These are phyloP conservation scores for Oreochromis aureus DNA, from an alignment of 2,113 vertebrate genomes.

Conservation along the genomic window DNA sequence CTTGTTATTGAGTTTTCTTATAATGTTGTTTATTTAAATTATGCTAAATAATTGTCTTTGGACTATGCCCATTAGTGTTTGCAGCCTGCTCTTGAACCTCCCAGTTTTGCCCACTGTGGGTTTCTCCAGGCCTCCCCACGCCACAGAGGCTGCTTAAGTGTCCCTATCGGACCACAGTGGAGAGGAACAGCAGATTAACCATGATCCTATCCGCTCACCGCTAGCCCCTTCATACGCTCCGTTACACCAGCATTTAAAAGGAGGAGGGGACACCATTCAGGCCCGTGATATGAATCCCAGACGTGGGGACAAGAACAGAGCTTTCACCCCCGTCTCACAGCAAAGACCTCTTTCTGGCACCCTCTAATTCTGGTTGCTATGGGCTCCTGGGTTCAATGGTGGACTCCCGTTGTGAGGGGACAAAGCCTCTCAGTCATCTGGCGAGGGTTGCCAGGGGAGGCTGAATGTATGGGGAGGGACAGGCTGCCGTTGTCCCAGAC, in stretches of 20 bases:
- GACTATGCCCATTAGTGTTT: not conserved
- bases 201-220: conserved; percentile 77
- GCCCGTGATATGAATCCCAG: conserved; percentile 68
- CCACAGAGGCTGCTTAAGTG: conserved; percentile 82
- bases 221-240: conserved; percentile 69
- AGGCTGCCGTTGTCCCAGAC: conserved; percentile 64
- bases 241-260: conserved; percentile 68
- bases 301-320: conserved; percentile 68
- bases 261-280: conserved; percentile 67
- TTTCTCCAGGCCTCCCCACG: conserved; percentile 50
- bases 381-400: conserved; percentile 69
- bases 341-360: conserved; percentile 68
- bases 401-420: conserved; percentile 66
- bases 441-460: conserved; percentile 64
- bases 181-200: conserved; percentile 88
- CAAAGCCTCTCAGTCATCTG: conserved; percentile 68
- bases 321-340: conserved; percentile 56
- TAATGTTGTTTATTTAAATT: not conserved
- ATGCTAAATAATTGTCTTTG: not conserved
- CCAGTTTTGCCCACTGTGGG: conserved; percentile 21
- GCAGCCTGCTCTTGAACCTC: not conserved
- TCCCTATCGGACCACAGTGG: conserved; percentile 79
- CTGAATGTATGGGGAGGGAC: conserved; percentile 72
- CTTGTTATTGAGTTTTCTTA: not conserved
- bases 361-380: conserved; percentile 68